Percentiles rank a stretch among this genome's conserved stretches.
phyloP scores from a whole-genome alignment of 2,797 vertebrate genomes.

The Epinephelus coioides region DNA sequence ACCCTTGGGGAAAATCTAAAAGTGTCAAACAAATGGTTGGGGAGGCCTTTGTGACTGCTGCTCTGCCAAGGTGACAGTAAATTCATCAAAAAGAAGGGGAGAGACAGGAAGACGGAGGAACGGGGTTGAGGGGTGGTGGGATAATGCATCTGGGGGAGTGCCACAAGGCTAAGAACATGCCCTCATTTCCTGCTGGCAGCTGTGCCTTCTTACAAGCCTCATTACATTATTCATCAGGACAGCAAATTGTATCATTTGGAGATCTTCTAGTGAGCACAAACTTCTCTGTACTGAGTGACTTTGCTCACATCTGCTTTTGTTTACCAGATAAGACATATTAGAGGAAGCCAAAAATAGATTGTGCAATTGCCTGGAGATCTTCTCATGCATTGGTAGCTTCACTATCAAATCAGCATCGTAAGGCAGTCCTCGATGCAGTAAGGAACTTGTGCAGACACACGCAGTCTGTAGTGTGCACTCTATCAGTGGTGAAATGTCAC shows the following conservation, averaged over 20 bases:
- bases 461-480: neutral
- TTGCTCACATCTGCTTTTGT: slow-evolving; percentile 67
- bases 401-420: slow-evolving; percentile 56
- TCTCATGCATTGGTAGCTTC: slow-evolving; percentile 56
- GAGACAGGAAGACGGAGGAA: neutral
- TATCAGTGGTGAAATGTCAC: neutral
- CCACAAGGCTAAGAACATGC: slow-evolving; percentile 57
- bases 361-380: slow-evolving; percentile 58
- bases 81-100: slow-evolving; percentile 28
- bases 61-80: slow-evolving; percentile 59
- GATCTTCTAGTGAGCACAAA: slow-evolving; percentile 30
- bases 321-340: slow-evolving; percentile 56
- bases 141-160: slow-evolving; percentile 36
- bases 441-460: neutral
- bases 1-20: slow-evolving; percentile 55
- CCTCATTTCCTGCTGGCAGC: slow-evolving; percentile 58
- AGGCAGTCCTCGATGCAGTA: slow-evolving; percentile 57
- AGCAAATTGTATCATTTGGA: slow-evolving; percentile 51
- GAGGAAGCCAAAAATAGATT: slow-evolving; percentile 67
- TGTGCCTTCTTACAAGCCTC: slow-evolving; percentile 55
- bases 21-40: slow-evolving; percentile 60
- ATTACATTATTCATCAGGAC: slow-evolving; percentile 69
- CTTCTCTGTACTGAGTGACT: slow-evolving; percentile 26
- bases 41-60: slow-evolving; percentile 47
- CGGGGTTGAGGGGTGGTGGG: neutral